Conservation (phyloP, 1,140 invertebrate species). For the Paraescarpia echinospica region DNA sequence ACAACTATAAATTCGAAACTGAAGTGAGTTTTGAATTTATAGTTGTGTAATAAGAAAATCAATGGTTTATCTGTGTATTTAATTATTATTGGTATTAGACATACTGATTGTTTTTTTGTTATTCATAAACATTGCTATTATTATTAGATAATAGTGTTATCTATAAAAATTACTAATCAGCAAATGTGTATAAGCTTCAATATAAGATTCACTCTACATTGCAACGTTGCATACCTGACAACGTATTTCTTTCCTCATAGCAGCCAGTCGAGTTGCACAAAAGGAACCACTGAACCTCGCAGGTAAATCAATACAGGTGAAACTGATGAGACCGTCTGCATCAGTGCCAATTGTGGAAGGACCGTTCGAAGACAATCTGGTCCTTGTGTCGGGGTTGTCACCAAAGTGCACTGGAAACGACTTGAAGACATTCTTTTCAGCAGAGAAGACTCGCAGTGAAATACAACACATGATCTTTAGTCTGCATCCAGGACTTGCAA, state of each 20-base stretch:
- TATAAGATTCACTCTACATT: no score
- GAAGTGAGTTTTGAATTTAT: no score
- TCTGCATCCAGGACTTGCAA: neutral
- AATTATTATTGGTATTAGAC: no score
- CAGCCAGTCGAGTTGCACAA: neutral
- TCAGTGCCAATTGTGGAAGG: neutral
- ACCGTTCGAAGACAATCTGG: neutral
- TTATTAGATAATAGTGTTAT: no score
- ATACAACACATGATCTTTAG: neutral
- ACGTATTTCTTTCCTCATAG: neutral
- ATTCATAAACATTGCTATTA: no score
- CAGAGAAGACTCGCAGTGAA: neutral
- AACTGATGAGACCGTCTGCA: neutral
- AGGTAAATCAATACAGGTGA: neutral
- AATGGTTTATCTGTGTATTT: no score
- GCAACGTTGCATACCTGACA: no score
- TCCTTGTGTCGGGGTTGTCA: neutral
- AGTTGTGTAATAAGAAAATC: no score
- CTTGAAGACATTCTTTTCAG: neutral
- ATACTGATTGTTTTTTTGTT: no score
- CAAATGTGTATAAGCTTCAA: no score
- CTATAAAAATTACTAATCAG: no score
- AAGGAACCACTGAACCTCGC: neutral
- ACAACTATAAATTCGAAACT: no score
- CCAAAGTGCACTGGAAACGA: neutral